phyloP scores from a whole-genome alignment of 2,888 invertebrate genomes.

The Psylliodes chrysocephalus region DNA sequence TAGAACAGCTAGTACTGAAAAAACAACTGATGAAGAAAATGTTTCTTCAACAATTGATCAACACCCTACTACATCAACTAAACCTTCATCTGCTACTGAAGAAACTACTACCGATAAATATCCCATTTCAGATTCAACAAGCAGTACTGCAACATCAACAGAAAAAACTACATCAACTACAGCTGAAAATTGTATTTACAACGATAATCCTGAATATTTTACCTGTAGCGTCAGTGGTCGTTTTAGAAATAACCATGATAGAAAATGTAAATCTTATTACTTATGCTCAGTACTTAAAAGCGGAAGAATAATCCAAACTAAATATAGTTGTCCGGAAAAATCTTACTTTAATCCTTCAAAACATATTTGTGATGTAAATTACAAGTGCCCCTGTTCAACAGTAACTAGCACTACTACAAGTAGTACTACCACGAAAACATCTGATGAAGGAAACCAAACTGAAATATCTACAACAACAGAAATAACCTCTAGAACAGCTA shows the following conservation, averaged over 20 bases:
- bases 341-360: slow-evolving; percentile 46
- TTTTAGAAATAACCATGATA: slow-evolving; percentile 62
- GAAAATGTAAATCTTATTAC: slow-evolving; percentile 48
- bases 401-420: neutral
- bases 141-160: neutral
- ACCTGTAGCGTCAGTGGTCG: slow-evolving; percentile 60
- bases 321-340: slow-evolving; percentile 44
- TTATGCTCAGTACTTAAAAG: slow-evolving; percentile 45
- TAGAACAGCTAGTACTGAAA: too few species aligned
- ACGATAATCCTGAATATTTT: slow-evolving; percentile 26
- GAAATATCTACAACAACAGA: too few species aligned
- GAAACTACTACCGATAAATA: neutral
- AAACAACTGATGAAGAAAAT: too few species aligned
- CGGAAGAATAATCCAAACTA: slow-evolving; percentile 55
- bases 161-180: neutral
- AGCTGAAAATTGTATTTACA: neutral
- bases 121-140: neutral
- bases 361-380: slow-evolving; percentile 53
- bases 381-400: slow-evolving; percentile 40
- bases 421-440: neutral
- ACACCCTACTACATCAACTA: too few species aligned
- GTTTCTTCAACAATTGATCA: too few species aligned
- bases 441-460: neutral
- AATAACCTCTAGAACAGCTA: too few species aligned
- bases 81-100: neutral